Conservation (phyloP, 1,140 invertebrate genomes). For the Hermetia illucens region DNA sequence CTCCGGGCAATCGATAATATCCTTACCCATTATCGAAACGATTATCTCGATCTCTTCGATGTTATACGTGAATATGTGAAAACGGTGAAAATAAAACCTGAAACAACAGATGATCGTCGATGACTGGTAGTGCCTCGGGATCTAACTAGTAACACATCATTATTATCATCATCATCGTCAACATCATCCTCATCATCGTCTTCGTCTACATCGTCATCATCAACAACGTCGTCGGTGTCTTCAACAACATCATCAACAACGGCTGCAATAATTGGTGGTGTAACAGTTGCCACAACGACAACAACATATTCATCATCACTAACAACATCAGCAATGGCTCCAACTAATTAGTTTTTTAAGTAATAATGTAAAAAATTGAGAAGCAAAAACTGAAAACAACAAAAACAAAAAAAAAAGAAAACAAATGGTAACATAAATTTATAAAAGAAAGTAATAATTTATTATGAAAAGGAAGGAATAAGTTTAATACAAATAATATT, state of each 20-base stretch:
- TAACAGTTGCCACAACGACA: not conserved
- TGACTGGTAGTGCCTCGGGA: conserved; percentile 10
- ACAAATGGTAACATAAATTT: too few relatives aligned
- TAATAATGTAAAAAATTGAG: not conserved
- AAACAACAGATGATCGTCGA: conserved; percentile 9
- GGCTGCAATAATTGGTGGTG: not conserved
- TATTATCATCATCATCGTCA: conserved; percentile 2
- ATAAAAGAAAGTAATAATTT: too few relatives aligned
- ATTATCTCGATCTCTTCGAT: too few relatives aligned
- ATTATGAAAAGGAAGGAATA: too few relatives aligned
- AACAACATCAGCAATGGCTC: not conserved
- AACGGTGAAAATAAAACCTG: too few relatives aligned
- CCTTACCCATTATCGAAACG: too few relatives aligned
- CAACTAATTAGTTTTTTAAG: conserved; percentile 1
- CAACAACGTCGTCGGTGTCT: not conserved
- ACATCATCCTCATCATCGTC: conserved; percentile 1
- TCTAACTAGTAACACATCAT: conserved; percentile 1
- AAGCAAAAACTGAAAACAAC: too few relatives aligned
- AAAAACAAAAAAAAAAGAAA: too few relatives aligned
- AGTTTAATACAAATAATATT: too few relatives aligned
- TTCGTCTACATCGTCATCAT: too few relatives aligned
- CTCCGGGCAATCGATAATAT: too few relatives aligned
- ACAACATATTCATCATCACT: not conserved
- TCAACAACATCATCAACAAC: conserved; percentile 4
- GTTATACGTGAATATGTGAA: too few relatives aligned